These are phyloP conservation scores for Ormia ochracea DNA, from an alignment of 2,888 invertebrate genomes.

Conservation along the genomic window DNA sequence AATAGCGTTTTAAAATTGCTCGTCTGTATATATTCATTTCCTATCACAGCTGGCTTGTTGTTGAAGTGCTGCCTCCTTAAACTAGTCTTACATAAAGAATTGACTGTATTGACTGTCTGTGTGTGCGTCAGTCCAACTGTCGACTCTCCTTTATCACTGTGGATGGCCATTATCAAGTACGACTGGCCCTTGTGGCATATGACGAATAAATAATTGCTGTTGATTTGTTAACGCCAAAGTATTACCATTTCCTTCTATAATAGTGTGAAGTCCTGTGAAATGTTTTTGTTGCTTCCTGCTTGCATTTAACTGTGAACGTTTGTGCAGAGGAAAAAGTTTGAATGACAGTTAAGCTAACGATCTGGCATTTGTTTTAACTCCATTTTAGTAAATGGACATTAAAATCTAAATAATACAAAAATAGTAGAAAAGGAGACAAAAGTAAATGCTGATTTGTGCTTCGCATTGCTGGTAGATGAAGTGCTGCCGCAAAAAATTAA, in stretches of 20 bases:
- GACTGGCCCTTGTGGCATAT: slow-evolving; percentile 60
- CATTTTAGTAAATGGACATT: slow-evolving; percentile 28
- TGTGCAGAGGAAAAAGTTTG: background rate
- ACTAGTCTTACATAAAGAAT: background rate
- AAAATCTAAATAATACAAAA: slow-evolving; percentile 27
- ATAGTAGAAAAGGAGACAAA: background rate
- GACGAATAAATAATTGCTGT: slow-evolving; percentile 63
- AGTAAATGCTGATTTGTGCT: slow-evolving; percentile 30
- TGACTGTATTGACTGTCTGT: background rate
- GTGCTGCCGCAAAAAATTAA: background rate
- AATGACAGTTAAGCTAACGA: slow-evolving; percentile 11
- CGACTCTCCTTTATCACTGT: background rate
- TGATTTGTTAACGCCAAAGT: slow-evolving; percentile 63
- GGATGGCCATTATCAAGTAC: slow-evolving; percentile 58
- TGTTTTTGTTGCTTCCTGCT: background rate
- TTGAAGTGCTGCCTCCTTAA: background rate
- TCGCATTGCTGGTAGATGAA: background rate
- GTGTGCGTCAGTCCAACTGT: slow-evolving; percentile 5
- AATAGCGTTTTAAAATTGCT: background rate
- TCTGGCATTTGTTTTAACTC: slow-evolving; percentile 2
- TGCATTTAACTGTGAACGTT: background rate
- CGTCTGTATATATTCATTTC: background rate
- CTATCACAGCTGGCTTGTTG: background rate
- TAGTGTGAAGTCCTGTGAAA: slow-evolving; percentile 20
- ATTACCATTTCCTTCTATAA: slow-evolving; percentile 50